These are phyloP conservation scores for Lethenteron camtschaticum DNA, from an alignment of 2,113 vertebrate species.

Conservation along the genomic window DNA sequence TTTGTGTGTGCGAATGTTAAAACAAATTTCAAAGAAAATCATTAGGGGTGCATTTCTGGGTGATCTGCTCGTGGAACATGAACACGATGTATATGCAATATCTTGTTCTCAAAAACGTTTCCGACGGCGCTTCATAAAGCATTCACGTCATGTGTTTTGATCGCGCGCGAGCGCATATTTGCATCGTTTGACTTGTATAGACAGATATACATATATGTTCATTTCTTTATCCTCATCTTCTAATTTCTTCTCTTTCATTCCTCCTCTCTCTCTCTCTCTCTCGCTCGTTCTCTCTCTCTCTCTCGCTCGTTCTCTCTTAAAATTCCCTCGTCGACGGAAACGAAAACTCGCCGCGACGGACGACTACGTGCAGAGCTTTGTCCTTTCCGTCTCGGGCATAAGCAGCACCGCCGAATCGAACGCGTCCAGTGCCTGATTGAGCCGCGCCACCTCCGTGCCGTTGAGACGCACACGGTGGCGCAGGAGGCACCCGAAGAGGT, in stretches of 20 bases:
- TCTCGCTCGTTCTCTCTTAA: background rate
- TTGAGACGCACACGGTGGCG: conserved; percentile 93
- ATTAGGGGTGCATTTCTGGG: no score
- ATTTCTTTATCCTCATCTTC: background rate
- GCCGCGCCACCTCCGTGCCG: conserved; percentile 93
- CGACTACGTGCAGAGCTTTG: background rate
- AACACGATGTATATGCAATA: no score
- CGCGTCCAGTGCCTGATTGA: conserved; percentile 94
- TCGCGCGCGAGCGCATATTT: background rate
- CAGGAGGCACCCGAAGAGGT: conserved; percentile 98
- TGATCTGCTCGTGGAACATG: no score
- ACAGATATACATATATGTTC: background rate
- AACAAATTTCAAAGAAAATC: no score
- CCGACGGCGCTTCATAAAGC: no score
- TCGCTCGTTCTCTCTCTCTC: background rate
- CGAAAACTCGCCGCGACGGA: background rate
- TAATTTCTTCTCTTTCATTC: background rate
- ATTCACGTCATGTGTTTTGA: no score
- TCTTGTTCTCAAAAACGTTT: no score
- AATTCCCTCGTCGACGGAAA: background rate
- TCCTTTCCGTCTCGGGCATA: background rate
- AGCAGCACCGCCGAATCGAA: conserved; percentile 89
- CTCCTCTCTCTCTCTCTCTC: background rate
- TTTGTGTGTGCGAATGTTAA: no score
- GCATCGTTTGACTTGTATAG: background rate